Base-by-base conservation (phyloP, 2,113 vertebrate genomes). In the Lipophrys pholis region DNA sequence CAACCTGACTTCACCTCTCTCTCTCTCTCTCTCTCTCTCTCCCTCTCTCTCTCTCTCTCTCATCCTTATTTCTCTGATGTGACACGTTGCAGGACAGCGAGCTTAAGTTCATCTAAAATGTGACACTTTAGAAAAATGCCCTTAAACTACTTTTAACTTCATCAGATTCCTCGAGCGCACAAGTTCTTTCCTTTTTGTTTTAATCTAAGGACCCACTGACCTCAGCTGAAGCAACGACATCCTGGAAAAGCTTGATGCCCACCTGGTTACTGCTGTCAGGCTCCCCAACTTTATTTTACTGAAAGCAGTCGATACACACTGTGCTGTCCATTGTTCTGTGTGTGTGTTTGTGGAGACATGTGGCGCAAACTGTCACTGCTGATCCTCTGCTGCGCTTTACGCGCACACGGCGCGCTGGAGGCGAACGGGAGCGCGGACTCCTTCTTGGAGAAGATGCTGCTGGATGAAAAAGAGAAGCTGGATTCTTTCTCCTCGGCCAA, bases 321-420 rank as follows among this genome's bases (percentile, higher is more conserved):
- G 11, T 14, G 5, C 16, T 36, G 6, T 35, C 7, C 8, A 15
- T 15, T 53, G 39, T 61, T 11, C 12, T 46, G 41, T 42, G 41
- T 42, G 7, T 42, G 41, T 11, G 3, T 8, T 9, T 8, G 41
- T 5, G 48, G 8, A 54, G 73, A 62, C 0, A 90, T 90, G 88
- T 67, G 77, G 88, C 53, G 43, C 68, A 9, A 10, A 14, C 4
- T 73, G 8, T 35, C 60, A 0, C 67, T 90, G 63, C 61, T 87
- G 12, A 0, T 85, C 7, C 5, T 83, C 0, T 84, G 76, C 41
- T 85, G 59, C 1, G 59, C 73, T n/a, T 35, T 75, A 0, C 35
- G 21, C 0, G 63, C 35, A 51, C 21, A 39, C 0, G 21, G 15
- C 11, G 67, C 52, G 45, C 55, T 35, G 53, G 51, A 72, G 35